These are phyloP conservation scores for Gambusia yucatana DNA, from an alignment of 2,797 vertebrate species.

Conservation along the genomic window DNA sequence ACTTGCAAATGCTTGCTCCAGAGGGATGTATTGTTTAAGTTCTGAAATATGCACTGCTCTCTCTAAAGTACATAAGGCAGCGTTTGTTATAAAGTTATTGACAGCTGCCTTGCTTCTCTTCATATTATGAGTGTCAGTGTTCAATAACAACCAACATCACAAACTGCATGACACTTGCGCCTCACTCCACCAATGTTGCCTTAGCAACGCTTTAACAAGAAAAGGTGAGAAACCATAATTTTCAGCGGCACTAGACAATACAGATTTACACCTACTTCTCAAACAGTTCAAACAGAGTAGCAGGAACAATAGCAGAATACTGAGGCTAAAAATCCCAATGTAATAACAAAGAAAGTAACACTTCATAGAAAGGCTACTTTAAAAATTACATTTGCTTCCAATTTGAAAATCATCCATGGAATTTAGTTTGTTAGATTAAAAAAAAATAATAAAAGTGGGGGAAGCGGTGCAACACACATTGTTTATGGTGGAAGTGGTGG, in stretches of 20 bases:
- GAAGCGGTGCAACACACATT: too few relatives aligned
- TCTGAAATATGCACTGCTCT: not conserved
- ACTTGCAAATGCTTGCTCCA: not conserved
- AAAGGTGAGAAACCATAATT: constrained; percentile 19
- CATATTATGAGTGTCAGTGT: constrained; percentile 1
- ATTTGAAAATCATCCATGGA: not conserved
- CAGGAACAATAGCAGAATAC: constrained; percentile 6
- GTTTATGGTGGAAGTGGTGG: too few relatives aligned
- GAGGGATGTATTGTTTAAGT: not conserved
- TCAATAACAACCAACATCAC: constrained; percentile 6
- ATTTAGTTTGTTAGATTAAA: not conserved
- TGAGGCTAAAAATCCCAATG: constrained; percentile 5
- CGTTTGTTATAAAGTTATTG: constrained; percentile 29
- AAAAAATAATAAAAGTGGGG: too few relatives aligned
- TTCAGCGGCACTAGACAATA: constrained; percentile 12
- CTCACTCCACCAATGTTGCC: constrained; percentile 13
- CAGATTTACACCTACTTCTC: not conserved
- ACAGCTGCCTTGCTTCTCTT: constrained; percentile 18
- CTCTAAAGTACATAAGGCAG: constrained; percentile 11
- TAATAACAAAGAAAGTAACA: not conserved
- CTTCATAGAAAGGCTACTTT: not conserved
- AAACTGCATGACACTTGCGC: constrained; percentile 15
- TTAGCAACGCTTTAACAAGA: constrained; percentile 10
- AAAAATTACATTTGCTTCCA: not conserved
- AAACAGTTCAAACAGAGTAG: constrained; percentile 11